Base-by-base conservation (phyloP, 1,140 invertebrate genomes). In the Leptopilina boulardi region DNA sequence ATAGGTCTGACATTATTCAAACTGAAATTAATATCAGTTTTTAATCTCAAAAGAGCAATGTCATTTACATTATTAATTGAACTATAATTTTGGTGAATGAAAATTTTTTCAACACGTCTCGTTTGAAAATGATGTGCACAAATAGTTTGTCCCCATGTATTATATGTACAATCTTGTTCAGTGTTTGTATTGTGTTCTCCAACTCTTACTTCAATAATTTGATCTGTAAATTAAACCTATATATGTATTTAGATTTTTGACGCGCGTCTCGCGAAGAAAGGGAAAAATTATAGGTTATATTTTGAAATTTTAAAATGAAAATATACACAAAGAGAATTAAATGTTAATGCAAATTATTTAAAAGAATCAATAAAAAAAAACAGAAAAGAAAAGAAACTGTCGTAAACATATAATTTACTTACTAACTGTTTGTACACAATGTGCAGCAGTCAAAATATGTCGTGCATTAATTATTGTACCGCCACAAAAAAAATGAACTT, bases 361-460 rank as follows among this genome's bases (percentile, higher is more conserved):
- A n/a, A n/a, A n/a, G n/a, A n/a, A n/a, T n/a, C n/a, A n/a, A n/a
- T n/a, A n/a, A n/a, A n/a, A 30, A 42, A 41, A 77, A 73, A 47
- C 19, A 71, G 21, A 56, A 6, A 21, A 44, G 18, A 56, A 71
- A 71, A 41, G 11, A 71, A 8, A 51, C 19, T n/a, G 23, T 21
- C 15, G 18, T 41, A 21, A 42, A 11, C 2, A 54, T 78, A 76
- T 79, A 71, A 78, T 74, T 26, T 30, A 26, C 71, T 73, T n/a
- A 73, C 71, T 13, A 19, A 74, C 18, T 18, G 6, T 2, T 10
- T 21, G n/a, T 8, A 54, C 91, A 74, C 94, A 95, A 81, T 95
- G 95, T 1, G 94, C 95, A 1, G 94, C 94, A 1, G 94, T 95
- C 15, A 95, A 86, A 38, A 95, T 91, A 80, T 95, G 94, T 80